Evolutionary conservation across 2,797 vertebrate genomes (phyloP).

Genomic region (Eremophila alpestris): DNA sequence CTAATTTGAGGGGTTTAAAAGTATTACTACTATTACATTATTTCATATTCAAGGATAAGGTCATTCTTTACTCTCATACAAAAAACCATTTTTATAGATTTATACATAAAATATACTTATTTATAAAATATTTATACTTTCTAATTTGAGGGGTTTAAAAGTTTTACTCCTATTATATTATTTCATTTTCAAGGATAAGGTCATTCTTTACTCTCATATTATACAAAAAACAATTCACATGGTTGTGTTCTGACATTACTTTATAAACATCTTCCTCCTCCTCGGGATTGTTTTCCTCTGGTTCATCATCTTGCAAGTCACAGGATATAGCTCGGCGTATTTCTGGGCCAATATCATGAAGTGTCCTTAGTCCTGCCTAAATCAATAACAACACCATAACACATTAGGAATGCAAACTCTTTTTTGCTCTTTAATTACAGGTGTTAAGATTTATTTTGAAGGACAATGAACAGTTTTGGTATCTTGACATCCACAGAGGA

Average conservation of each 20-base stretch:
- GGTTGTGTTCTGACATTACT: constrained; percentile 83
- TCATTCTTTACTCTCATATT: constrained; percentile 9
- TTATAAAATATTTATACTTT: not conserved
- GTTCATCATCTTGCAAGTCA: constrained; percentile 99
- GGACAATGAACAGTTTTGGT: not conserved
- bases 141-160: not conserved
- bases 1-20: not conserved
- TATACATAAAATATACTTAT: not conserved
- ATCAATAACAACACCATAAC: constrained; percentile 82
- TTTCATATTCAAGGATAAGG: not conserved
- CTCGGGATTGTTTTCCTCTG: constrained; percentile 94
- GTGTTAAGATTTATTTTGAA: not conserved
- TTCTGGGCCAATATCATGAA: constrained; percentile 99
- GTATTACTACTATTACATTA: not conserved
- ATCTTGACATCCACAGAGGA: not conserved
- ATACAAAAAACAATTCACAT: constrained; percentile 26
- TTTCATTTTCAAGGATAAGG: not conserved
- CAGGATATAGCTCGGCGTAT: constrained; percentile 99
- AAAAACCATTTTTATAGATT: not conserved
- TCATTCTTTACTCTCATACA: constrained; percentile 7
- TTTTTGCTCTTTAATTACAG: not conserved
- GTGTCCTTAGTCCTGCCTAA: constrained; percentile 98
- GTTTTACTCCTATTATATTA: not conserved
- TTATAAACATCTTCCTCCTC: constrained; percentile 98
- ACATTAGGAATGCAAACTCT: constrained; percentile 60